Evolutionary conservation across 64 coral and sea anemone genomes (phyloP).

Genomic region (Pachyseris speciosa): DNA sequence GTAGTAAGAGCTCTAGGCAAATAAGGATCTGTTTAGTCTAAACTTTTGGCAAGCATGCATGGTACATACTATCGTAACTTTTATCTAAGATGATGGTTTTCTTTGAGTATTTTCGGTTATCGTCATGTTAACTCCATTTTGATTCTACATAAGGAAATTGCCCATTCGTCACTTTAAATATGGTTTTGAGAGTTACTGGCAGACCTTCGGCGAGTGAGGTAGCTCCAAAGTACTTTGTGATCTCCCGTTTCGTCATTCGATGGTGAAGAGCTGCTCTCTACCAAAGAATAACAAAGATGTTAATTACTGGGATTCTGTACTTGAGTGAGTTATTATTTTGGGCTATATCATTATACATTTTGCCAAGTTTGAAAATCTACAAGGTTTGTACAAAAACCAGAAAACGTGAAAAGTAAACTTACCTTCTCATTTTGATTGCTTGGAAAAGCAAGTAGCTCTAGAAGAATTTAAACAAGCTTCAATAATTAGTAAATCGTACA

Average conservation of each 20-base stretch:
- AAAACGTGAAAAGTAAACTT: not conserved
- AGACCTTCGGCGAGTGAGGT: slow-evolving; percentile 55
- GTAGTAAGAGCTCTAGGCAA: too few species aligned
- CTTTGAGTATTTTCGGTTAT: too few species aligned
- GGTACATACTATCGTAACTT: too few species aligned
- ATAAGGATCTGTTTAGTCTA: too few species aligned
- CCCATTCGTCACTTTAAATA: too few species aligned
- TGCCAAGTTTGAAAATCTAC: too few species aligned
- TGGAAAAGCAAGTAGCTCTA: not conserved
- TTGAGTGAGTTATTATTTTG: not conserved
- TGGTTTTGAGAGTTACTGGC: not conserved
- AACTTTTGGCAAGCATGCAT: too few species aligned
- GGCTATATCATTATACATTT: too few species aligned
- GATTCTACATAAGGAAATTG: not conserved
- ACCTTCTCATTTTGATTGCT: not conserved
- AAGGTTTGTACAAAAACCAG: too few species aligned
- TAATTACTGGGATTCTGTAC: not conserved
- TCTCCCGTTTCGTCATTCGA: slow-evolving; percentile 66
- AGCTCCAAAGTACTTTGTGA: slow-evolving; percentile 50
- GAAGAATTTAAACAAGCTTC: not conserved
- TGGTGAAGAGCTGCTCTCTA: slow-evolving; percentile 30
- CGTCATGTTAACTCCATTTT: not conserved
- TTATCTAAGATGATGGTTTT: too few species aligned
- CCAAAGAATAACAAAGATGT: not conserved
- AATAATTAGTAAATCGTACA: too few species aligned